Evolutionary conservation across 2,797 vertebrate species (phyloP), one percentile per base, ranked within the genome.

Genomic region (Ptychadena robeensis): DNA sequence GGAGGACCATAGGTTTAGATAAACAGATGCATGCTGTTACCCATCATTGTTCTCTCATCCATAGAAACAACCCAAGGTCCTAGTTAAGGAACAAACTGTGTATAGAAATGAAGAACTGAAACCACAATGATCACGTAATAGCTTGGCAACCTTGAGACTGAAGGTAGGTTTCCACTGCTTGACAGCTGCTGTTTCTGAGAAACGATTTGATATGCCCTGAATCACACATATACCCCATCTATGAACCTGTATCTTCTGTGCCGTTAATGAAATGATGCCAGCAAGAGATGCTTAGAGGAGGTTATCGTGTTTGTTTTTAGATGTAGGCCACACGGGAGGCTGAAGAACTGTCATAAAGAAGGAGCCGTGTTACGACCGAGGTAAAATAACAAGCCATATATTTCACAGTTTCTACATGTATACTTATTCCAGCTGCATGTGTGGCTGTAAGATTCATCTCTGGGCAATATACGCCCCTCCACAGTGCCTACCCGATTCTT

Each of bases 131-230:
- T 83, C 75, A 68, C 80, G 66, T 87, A 83, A 38, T 80, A 27
- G 75, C 80, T 66, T 85, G 75, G 73, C 38, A 86, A 88, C 85
- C 76, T 84, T 88, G 86, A 86, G 79, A 27, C 22, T 85, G 72
- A 44, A 77, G 78, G 38, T 53, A 80, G 2, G 0, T 80, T n/a
- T 65, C 34, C 34, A 63, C 76, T 4, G 77, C 37, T 85, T 77
- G 82, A 67, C 57, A 81, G 70, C 34, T 73, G 35, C 25, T 48
- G 40, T 3, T 70, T 82, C 28, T 0, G 3, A 82, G 79, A 30
- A 71, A 83, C 68, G 73, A 12, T 85, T 71, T 83, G 85, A 85
- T 76, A 32, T 83, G 71, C 30, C 78, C 74, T 79, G 57, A 31
- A 12, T 53, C 53, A 37, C 66, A 61, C 14, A 27, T 2, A 30